Conservation (phyloP, 2,888 invertebrate species). For the Nasonovia ribisnigri region DNA sequence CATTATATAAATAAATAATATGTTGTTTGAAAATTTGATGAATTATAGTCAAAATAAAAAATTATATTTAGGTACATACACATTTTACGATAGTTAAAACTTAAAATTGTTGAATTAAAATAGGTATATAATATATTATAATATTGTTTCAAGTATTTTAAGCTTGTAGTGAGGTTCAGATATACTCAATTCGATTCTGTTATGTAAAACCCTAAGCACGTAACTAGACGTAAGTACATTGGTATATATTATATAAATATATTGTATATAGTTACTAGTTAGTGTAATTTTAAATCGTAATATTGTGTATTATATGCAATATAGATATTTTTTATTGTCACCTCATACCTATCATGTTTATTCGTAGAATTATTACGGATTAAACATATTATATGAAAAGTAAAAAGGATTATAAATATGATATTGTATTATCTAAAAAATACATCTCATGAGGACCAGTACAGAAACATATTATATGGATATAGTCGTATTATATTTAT, state of each 20-base stretch:
- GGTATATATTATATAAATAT: background rate
- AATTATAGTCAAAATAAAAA: too few species aligned
- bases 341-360: background rate
- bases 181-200: background rate
- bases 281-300: background rate
- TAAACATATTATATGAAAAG: background rate
- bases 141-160: too few species aligned
- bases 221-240: background rate
- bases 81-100: too few species aligned
- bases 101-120: too few species aligned
- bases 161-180: too few species aligned
- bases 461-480: background rate
- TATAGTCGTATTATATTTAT: background rate
- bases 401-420: background rate
- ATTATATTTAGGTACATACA: too few species aligned
- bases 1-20: background rate
- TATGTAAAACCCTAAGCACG: background rate
- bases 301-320: background rate
- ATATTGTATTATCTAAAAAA: background rate
- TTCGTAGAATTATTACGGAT: background rate
- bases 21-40: background rate
- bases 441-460: background rate
- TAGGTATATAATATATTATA: too few species aligned
- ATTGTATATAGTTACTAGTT: background rate
- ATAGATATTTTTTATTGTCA: background rate